phyloP scores from a whole-genome alignment of 2,113 vertebrate genomes.

The Pluvialis apricaria region DNA sequence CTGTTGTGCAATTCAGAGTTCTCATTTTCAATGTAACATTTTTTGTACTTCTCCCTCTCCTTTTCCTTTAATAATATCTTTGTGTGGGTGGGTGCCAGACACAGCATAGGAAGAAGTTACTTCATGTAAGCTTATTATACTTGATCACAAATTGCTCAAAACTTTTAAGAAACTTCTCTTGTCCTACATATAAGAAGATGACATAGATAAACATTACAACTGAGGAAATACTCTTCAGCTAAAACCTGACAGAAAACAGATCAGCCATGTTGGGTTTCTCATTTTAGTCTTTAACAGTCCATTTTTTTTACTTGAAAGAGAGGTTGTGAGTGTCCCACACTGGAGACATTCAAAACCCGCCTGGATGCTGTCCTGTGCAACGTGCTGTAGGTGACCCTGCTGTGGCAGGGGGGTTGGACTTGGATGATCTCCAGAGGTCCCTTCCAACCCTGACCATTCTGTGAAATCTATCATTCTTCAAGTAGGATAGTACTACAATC shows the following conservation, averaged over 20 bases:
- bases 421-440: too few species aligned
- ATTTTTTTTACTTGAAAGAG: not conserved
- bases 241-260: not conserved
- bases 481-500: not conserved
- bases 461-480: not conserved
- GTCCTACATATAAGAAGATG: not conserved
- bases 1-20: conserved; percentile 43
- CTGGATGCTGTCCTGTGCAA: too few species aligned
- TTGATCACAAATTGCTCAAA: conserved; percentile 5
- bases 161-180: not conserved
- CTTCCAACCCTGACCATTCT: too few species aligned
- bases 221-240: not conserved
- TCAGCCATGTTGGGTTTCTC: not conserved
- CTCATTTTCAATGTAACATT: conserved; percentile 42
- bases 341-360: too few species aligned
- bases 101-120: conserved; percentile 30
- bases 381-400: too few species aligned
- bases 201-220: not conserved
- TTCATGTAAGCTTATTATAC: conserved; percentile 2
- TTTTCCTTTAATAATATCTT: conserved; percentile 28
- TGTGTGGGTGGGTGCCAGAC: conserved; percentile 31
- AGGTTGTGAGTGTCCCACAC: too few species aligned
- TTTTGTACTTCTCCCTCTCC: conserved; percentile 40
- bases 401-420: too few species aligned
- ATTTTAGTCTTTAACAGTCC: not conserved